Percentiles rank a stretch among this genome's conserved stretches.
Evolutionary conservation across 2,113 vertebrate species (phyloP).

Genomic region (Zapornia atra): DNA sequence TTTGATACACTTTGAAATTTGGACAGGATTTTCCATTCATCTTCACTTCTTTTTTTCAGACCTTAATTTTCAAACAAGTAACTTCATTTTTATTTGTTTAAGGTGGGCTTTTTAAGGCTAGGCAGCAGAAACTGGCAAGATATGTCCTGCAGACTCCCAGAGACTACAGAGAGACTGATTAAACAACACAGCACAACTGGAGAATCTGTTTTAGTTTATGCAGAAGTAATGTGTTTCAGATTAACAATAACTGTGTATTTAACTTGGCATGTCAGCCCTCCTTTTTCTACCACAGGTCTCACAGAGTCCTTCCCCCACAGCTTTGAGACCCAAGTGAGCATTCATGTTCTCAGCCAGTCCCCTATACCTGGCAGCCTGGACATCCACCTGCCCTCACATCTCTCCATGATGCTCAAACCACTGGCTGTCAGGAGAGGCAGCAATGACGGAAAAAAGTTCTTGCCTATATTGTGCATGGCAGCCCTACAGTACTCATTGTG

Average conservation of each 20-base stretch:
- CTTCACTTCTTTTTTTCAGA: not conserved
- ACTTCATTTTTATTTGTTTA: not conserved
- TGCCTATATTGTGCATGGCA: not conserved
- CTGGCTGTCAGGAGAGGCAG: not conserved
- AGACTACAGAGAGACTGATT: not conserved
- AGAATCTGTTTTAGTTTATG: not conserved
- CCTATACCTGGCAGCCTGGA: fast-evolving
- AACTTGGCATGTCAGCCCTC: not conserved
- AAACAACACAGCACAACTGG: not conserved
- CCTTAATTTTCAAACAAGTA: not conserved
- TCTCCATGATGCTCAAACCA: not conserved
- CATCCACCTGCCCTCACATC: not conserved
- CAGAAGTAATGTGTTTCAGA: not conserved
- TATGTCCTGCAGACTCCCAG: not conserved
- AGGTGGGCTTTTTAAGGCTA: not conserved
- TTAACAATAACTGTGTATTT: not conserved
- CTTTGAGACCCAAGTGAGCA: not conserved
- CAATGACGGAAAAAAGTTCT: not conserved
- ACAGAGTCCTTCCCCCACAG: not conserved
- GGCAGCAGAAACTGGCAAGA: not conserved
- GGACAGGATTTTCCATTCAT: not conserved
- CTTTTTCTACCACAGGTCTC: not conserved
- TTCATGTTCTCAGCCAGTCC: fast-evolving
- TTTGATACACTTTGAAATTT: not conserved
- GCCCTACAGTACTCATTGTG: not conserved